These are phyloP conservation scores for Phortica okadai DNA, from an alignment of 2,888 invertebrate species.

Conservation along the genomic window DNA sequence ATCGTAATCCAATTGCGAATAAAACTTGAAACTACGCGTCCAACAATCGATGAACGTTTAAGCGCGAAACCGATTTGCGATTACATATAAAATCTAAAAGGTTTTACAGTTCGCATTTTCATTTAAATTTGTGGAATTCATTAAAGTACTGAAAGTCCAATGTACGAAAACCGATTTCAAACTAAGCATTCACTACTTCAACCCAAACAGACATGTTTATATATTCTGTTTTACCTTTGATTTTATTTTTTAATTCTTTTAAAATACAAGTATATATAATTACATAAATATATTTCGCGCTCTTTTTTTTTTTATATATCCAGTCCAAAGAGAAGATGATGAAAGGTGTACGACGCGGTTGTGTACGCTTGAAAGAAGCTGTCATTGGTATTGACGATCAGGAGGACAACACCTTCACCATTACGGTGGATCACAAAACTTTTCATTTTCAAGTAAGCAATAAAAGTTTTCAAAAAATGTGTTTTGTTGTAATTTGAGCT, in stretches of 20 bases:
- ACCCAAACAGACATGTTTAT: no score
- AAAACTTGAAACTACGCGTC: neutral
- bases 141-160: neutral
- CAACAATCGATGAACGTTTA: slow-evolving; percentile 10
- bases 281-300: neutral
- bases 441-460: slow-evolving; percentile 93
- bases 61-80: slow-evolving; percentile 14
- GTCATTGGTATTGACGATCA: slow-evolving; percentile 99
- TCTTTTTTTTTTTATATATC: slow-evolving; percentile 69
- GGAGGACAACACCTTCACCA: slow-evolving; percentile 99
- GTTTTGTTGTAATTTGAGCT: no score
- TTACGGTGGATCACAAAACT: slow-evolving; percentile 98
- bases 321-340: slow-evolving; percentile 99
- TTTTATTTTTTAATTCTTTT: slow-evolving; percentile 8
- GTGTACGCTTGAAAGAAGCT: slow-evolving; percentile 97
- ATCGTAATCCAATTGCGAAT: no score
- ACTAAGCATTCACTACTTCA: no score
- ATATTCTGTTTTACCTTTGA: no score
- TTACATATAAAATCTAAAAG: slow-evolving; percentile 10
- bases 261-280: neutral
- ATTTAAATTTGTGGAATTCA: neutral
- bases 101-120: neutral
- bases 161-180: neutral
- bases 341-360: slow-evolving; percentile 95
- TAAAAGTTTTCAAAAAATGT: neutral